Conservation (phyloP, 2,888 invertebrate genomes). For the Parnassius mnemosyne region DNA sequence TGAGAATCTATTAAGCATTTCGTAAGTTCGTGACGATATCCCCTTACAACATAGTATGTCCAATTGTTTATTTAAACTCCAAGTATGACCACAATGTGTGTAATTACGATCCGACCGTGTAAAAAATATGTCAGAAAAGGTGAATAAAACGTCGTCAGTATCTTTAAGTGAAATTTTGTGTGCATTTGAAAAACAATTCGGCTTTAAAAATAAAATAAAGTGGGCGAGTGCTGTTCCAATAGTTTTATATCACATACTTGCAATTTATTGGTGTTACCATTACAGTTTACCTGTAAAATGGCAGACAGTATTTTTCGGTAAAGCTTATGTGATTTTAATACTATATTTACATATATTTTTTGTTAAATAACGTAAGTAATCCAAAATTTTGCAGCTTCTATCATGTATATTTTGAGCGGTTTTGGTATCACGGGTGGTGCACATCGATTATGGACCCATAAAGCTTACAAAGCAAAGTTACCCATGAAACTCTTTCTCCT, state of each 20-base stretch:
- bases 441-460: slow-evolving; percentile 85
- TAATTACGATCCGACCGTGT: slow-evolving; percentile 2
- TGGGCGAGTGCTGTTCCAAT: slow-evolving; percentile 63
- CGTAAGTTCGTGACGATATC: slow-evolving; percentile 5
- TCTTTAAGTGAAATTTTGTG: slow-evolving; percentile 54
- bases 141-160: slow-evolving; percentile 36
- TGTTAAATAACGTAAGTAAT: neutral
- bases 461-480: slow-evolving; percentile 83
- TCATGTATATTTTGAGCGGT: slow-evolving; percentile 82
- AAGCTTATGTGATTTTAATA: slow-evolving; percentile 21
- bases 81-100: neutral
- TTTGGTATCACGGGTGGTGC: slow-evolving; percentile 87
- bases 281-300: slow-evolving; percentile 67
- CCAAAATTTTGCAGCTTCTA: slow-evolving; percentile 64
- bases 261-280: slow-evolving; percentile 64
- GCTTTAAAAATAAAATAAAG: slow-evolving; percentile 71
- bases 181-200: slow-evolving; percentile 59
- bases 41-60: slow-evolving; percentile 9
- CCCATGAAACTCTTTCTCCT: slow-evolving; percentile 82
- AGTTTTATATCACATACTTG: slow-evolving; percentile 59
- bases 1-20: slow-evolving; percentile 13
- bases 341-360: neutral
- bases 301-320: slow-evolving; percentile 67
- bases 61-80: slow-evolving; percentile 17
- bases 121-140: slow-evolving; percentile 37